Conservation (phyloP, 2,113 vertebrate species). For the Corydoras sp. region DNA sequence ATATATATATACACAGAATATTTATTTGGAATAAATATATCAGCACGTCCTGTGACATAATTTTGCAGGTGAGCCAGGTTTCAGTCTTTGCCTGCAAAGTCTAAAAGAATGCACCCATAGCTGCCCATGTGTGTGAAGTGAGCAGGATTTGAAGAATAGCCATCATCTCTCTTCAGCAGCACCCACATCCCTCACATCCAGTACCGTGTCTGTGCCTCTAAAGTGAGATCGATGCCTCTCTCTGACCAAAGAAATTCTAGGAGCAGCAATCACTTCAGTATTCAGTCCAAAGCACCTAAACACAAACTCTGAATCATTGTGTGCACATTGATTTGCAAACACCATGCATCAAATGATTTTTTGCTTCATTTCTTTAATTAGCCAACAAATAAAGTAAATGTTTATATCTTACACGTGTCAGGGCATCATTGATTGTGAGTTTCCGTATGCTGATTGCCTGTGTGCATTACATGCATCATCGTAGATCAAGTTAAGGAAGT, state of each 20-base stretch:
- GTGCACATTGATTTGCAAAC: not conserved
- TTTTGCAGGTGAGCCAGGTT: not conserved
- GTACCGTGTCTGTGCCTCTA: slow-evolving; percentile 69
- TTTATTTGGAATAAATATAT: not conserved
- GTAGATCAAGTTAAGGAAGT: too few relatives aligned
- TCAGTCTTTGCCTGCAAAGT: slow-evolving; percentile 3
- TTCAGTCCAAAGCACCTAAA: slow-evolving; percentile 2
- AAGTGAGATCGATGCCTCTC: slow-evolving; percentile 85
- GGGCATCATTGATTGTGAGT: too few relatives aligned
- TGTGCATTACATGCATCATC: too few relatives aligned
- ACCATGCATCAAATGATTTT: not conserved
- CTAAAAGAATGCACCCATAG: slow-evolving; percentile 3
- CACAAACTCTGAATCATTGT: not conserved
- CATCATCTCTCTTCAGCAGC: slow-evolving; percentile 65
- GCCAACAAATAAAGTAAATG: too few relatives aligned
- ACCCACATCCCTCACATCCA: slow-evolving; percentile 72
- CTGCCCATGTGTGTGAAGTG: slow-evolving; percentile 51
- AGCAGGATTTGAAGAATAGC: slow-evolving; percentile 75
- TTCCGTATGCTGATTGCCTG: too few relatives aligned
- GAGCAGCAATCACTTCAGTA: slow-evolving; percentile 3
- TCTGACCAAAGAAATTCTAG: slow-evolving; percentile 47
- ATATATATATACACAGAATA: too few relatives aligned
- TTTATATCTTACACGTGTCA: too few relatives aligned
- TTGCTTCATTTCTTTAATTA: not conserved
- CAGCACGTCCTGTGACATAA: not conserved